Conservation (phyloP, 2,888 invertebrate genomes). For the Drosophila macrothrix region DNA sequence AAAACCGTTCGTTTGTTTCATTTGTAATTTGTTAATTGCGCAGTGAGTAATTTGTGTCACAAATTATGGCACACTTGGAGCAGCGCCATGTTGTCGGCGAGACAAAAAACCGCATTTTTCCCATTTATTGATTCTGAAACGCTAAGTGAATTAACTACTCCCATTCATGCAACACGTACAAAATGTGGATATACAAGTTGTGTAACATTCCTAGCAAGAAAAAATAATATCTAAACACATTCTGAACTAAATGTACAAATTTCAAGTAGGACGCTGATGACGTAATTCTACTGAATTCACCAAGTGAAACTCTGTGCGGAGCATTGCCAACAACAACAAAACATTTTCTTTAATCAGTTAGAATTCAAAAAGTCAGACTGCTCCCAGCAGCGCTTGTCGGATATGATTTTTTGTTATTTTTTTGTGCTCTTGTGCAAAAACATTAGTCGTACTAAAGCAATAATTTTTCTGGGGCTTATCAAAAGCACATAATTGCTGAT, state of each 20-base stretch:
- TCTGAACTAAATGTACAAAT: constrained; percentile 20
- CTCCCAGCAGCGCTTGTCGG: constrained; percentile 31
- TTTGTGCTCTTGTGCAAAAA: constrained; percentile 40
- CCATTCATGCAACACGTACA: constrained; percentile 9
- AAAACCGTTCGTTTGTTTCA: constrained; percentile 6
- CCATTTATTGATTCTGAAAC: constrained; percentile 31
- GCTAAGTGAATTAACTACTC: constrained; percentile 12
- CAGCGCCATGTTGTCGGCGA: constrained; percentile 62
- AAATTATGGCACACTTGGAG: constrained; percentile 34
- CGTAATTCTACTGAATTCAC: constrained; percentile 61
- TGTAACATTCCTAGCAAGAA: constrained; percentile 6
- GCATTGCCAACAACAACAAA: constrained; percentile 60
- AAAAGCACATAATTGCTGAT: constrained; percentile 67
- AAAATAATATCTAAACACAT: constrained; percentile 6
- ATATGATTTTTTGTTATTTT: constrained; percentile 34
- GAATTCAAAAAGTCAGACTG: constrained; percentile 49
- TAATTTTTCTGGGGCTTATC: constrained; percentile 69
- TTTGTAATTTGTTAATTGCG: constrained; percentile 28
- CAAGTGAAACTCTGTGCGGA: constrained; percentile 45
- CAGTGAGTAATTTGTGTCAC: constrained; percentile 61
- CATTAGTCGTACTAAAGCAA: constrained; percentile 71
- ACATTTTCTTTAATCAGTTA: constrained; percentile 42
- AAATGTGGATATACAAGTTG: constrained; percentile 14
- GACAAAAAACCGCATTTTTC: constrained; percentile 53
- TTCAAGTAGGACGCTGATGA: constrained; percentile 78